Evolutionary conservation across 2,888 invertebrate species (phyloP), one percentile per base, ranked within the genome.

Genomic region (Abrostola tripartita): DNA sequence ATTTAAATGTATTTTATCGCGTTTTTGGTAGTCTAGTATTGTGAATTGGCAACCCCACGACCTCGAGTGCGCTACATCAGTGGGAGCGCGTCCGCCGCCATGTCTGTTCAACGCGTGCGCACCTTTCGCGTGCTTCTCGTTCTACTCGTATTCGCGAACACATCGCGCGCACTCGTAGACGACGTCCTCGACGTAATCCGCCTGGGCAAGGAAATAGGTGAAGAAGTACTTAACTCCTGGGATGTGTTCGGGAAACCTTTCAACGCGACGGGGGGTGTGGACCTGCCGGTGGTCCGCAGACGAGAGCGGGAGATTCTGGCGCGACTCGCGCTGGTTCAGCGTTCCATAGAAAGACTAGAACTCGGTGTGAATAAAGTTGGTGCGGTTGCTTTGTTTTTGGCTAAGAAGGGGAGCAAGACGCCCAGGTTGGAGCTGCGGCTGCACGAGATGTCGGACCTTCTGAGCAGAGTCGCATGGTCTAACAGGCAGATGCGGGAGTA

Each of bases 161-260:
- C 82, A 74, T 81, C 86, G 83, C 81, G 81, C 81, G 95, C 95
- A 35, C 78, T 96, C 52, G 85, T 96, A 37, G 96, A 95, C 76
- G 96, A 96, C 78, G 95, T 95, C 1, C 85, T 96, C 53, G 96
- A 96, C 85, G 93, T 96, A 11, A 82, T 96, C 24, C 93, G 94
- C 79, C 83, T 95, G 9, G 89, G 95, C 42, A 96, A 96, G 81
- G 96, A 96, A 81, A 95, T 96, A 41, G 95, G 95, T 37, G 92
- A 95, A 55, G 95, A 95, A 54, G 92, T 96, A 38, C 87, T 96
- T 0, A 95, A 95, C 78, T 95, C 96, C 36, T 96, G 96, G 96
- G 96, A 96, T 75, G 83, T 96, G 11, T 90, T 96, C 37, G 96
- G 96, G 57, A 92, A 94, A 60, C 95, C 95, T 35, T 93, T 95